Base-by-base conservation (phyloP, 2,888 invertebrate species). In the Amiota minor region DNA sequence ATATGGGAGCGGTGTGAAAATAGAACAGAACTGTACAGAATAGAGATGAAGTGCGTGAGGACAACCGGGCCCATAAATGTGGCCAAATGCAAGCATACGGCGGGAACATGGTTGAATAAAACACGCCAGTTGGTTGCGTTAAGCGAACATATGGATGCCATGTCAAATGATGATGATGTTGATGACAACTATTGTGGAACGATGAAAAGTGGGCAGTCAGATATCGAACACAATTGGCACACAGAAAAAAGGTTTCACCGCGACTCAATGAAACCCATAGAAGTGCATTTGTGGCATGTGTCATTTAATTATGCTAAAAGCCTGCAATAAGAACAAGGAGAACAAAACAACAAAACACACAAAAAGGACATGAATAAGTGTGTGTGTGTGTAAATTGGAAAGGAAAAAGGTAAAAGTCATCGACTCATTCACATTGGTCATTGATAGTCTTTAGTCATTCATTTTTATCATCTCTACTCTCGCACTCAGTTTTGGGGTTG, bases 251-350 rank as follows among this genome's bases (percentile, higher is more conserved):
- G 59, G 59, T 59, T 18, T 59, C 59, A 59, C 23, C 20, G 16
- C 20, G 18, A 20, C 35, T 35, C 6, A 35, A 35, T 6, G 35
- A 81, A 86, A 82, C 78, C 87, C 87, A 78, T 86, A 83, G 85
- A 87, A 87, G 81, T 88, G 87, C 86, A 86, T 82, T 86, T 86
- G 85, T 82, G 86, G 87, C 89, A 89, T 89, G 89, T 89, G 89
- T 87, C 88, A 84, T 88, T 88, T 89, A 89, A 89, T 89, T 89
- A 88, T 81, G 86, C 86, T 88, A 89, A 89, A 89, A 89, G 88
- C 88, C 55, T 18, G 12, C 35, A 45, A 35, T 16, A 18, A 68
- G 1, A 18, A 35, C 50, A 53, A 14, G 47, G 53, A 11, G 53
- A 20, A 14, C 50, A 68, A 45, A 35, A 35, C 50, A 11, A n/a